Evolutionary conservation across 2,797 vertebrate genomes (phyloP), one percentile per base, ranked within the genome.

Genomic region (Huso huso): DNA sequence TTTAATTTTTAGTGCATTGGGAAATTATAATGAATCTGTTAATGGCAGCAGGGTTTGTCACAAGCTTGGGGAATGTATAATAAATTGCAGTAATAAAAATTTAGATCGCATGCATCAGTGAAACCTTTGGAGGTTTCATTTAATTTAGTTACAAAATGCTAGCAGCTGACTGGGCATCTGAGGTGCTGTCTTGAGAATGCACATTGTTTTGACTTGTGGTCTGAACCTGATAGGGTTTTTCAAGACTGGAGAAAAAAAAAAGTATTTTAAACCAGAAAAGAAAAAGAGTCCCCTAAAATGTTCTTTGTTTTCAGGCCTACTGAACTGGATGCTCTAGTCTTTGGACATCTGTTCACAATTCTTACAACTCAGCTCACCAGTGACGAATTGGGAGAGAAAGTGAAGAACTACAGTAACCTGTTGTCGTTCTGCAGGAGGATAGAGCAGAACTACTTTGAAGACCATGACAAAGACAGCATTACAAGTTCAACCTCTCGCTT

Each of bases 331-430:
- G 6, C 6, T 62, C 61, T 62, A 6, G 9, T 11, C 61, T 62
- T 98, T 66, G 96, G 96, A 70, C 96, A 99, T 82, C 88, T 99
- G 48, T 99, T 97, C 85, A 97, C 95, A 68, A 97, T 99, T 68
- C 89, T 99, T 53, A 99, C 96, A 72, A 99, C 96, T 68, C 88
- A 92, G 3, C 83, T 99, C 77, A 95, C 90, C 73, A 97, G 82
- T 55, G 86, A 91, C 1, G 94, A 94, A 82, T 89, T 99, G 72
- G 91, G 88, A 0, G 94, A 95, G 81, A 89, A 93, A 81, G 87
- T 99, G 78, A 97, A 95, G 81, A 87, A 88, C 85, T 92, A 93
- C 85, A 89, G 87, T 77, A 99, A 99, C 72, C 92, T 99, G 74
- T 84, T 93, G 75, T 89, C 92, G 15, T 98, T 99, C 79, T 97